Base-by-base conservation (phyloP, 1,140 invertebrate genomes). In the Matsumurasca onukii region DNA sequence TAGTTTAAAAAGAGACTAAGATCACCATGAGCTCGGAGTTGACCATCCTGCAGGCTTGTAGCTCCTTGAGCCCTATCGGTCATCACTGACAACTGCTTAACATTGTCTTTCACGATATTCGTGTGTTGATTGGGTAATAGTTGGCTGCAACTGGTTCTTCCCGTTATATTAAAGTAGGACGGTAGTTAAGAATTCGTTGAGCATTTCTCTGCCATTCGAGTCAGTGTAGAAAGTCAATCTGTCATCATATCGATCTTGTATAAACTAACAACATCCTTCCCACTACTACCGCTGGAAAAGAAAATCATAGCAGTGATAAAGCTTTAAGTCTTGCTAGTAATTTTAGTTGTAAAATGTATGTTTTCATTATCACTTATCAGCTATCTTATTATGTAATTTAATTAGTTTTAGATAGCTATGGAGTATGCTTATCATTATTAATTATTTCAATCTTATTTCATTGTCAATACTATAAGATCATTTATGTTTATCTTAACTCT, bases 111-210 rank as follows among this genome's bases (percentile, higher is more conserved):
- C 0, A 95, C 78, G 1, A 82, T 24, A 98, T 95, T 68, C 91
- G 86, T 3, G 90, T 90, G 20, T 93, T 96, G 0, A 98, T 85
- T 0, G 97, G 97, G 79, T 95, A 98, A 79, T 98, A 98, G 79
- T 99, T 99, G 1, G 89, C 91, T 39, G 93, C 80, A 0, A 94
- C 80, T 17, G 86, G 80, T 68, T 98, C 89, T 0, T 84, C 78
- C 61, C 0, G 82, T 78, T 0, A 90, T 13, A 29, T 82, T 82
- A 88, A 98, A 1, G 90, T 90, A 2, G 91, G 87, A 25, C 95
- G 79, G 65, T 85, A 85, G 76, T 98, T 85, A 49, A 88, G 78
- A 67, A 83, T 80, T 61, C 96, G 83, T 73, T 89, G 30, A 98
- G 75, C 77, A 94, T 88, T 80, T 98, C 92, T 48, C 96, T 82